Conservation (phyloP, 2,888 invertebrate species). For the Apodemia duryi region DNA sequence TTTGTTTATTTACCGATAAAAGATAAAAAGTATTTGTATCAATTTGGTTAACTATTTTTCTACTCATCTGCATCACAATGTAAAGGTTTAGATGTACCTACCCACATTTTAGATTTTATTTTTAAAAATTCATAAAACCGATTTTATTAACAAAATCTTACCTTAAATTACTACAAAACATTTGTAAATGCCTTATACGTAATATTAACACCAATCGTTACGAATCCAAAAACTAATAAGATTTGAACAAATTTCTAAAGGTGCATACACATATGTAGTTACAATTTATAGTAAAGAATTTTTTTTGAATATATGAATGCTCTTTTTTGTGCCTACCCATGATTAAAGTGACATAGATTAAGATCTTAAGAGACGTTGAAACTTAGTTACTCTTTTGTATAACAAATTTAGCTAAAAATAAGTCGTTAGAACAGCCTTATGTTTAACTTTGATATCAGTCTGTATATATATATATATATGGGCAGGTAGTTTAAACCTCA, state of each 20-base stretch:
- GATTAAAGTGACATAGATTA: neutral
- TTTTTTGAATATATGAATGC: neutral
- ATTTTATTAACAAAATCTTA: slow-evolving; percentile 2
- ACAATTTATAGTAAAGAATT: neutral
- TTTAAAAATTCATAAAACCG: neutral
- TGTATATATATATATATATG: too few relatives aligned
- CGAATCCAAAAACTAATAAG: neutral
- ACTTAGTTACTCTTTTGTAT: too few relatives aligned
- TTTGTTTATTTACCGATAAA: too few relatives aligned
- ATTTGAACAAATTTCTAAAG: slow-evolving; percentile 14
- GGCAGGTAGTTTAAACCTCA: too few relatives aligned
- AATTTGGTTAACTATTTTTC: too few relatives aligned
- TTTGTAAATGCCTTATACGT: slow-evolving; percentile 14
- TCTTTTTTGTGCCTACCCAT: neutral
- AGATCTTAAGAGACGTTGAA: too few relatives aligned
- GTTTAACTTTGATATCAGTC: too few relatives aligned
- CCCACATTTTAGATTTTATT: neutral
- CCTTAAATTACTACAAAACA: slow-evolving; percentile 8
- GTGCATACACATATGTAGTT: slow-evolving; percentile 13
- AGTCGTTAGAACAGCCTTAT: too few relatives aligned
- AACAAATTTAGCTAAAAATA: too few relatives aligned
- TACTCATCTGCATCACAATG: neutral
- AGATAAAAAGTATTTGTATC: too few relatives aligned
- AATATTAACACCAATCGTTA: slow-evolving; percentile 8
- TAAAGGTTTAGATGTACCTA: neutral